These are phyloP conservation scores for Brachionus paranguensis DNA, from an alignment of 1,140 invertebrate species.

Conservation along the genomic window DNA sequence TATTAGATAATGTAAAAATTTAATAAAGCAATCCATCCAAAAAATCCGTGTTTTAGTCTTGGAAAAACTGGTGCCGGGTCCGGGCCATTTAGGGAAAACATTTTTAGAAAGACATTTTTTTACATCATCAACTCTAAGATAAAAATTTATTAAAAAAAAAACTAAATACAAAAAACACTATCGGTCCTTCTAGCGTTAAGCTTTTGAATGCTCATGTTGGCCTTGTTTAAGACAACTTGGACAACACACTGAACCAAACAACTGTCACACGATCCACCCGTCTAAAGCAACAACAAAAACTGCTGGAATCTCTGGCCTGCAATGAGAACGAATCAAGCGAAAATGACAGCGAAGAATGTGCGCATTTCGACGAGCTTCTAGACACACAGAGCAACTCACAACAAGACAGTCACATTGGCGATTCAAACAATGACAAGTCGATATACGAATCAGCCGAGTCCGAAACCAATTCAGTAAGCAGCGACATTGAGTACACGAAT, in stretches of 20 bases:
- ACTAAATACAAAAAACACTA: not conserved
- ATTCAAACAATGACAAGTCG: not conserved
- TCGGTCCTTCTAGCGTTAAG: not conserved
- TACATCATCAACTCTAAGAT: too few relatives aligned
- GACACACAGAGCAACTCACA: not conserved
- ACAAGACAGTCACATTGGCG: not conserved
- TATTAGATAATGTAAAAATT: too few relatives aligned
- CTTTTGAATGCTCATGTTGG: not conserved
- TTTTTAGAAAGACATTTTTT: too few relatives aligned
- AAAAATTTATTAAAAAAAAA: too few relatives aligned
- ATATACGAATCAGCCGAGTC: conserved; percentile 6
- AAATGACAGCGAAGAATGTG: not conserved
- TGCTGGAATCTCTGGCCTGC: not conserved
- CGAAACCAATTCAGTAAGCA: not conserved
- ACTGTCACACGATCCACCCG: conserved; percentile 27
- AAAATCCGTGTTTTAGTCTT: too few relatives aligned
- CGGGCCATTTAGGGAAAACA: too few relatives aligned
- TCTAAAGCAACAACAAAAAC: conserved; percentile 24
- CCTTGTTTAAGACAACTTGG: conserved; percentile 7
- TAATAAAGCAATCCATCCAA: too few relatives aligned
- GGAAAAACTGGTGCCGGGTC: too few relatives aligned
- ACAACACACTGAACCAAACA: not conserved
- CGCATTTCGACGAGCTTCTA: not conserved
- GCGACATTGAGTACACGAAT: not conserved
- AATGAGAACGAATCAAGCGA: conserved; percentile 12